phyloP scores from a whole-genome alignment of 1,140 invertebrate species.

The Drosophila subpulchrella region DNA sequence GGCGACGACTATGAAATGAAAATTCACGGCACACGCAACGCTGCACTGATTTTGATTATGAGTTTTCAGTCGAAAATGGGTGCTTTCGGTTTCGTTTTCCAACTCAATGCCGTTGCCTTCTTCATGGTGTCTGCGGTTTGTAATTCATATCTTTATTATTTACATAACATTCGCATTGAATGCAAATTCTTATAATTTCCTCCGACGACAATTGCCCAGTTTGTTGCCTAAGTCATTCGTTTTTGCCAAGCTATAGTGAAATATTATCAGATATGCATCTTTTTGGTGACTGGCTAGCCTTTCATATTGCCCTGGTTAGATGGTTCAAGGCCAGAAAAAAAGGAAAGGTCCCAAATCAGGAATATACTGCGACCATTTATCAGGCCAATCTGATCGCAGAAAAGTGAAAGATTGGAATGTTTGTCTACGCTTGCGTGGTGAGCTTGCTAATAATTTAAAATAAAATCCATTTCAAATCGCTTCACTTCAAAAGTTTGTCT shows the following conservation, averaged over 20 bases:
- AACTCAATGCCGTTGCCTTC: conserved; percentile 50
- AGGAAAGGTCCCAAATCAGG: conserved; percentile 9
- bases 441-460: neutral
- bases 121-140: conserved; percentile 47
- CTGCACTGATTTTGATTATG: conserved; percentile 61
- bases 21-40: conserved; percentile 60
- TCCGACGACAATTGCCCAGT: conserved; percentile 29
- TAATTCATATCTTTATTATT: conserved; percentile 24
- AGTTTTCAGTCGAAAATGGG: conserved; percentile 35
- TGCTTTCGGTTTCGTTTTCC: conserved; percentile 41
- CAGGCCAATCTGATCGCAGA: conserved; percentile 3
- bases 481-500: neutral
- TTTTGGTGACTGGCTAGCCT: neutral
- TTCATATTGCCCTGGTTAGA: conserved; percentile 10
- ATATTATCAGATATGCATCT: conserved; percentile 7
- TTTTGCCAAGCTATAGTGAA: conserved; percentile 8
- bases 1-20: conserved; percentile 43
- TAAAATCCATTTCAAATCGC: neutral
- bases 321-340: conserved; percentile 20
- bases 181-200: conserved; percentile 51
- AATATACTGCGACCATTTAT: conserved; percentile 16
- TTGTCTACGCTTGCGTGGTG: neutral
- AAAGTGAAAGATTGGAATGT: conserved; percentile 55
- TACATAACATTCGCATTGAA: conserved; percentile 53
- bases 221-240: conserved; percentile 72